Evolutionary conservation across 2,113 vertebrate genomes (phyloP).

Genomic region (Phrynosoma blainvillii): DNA sequence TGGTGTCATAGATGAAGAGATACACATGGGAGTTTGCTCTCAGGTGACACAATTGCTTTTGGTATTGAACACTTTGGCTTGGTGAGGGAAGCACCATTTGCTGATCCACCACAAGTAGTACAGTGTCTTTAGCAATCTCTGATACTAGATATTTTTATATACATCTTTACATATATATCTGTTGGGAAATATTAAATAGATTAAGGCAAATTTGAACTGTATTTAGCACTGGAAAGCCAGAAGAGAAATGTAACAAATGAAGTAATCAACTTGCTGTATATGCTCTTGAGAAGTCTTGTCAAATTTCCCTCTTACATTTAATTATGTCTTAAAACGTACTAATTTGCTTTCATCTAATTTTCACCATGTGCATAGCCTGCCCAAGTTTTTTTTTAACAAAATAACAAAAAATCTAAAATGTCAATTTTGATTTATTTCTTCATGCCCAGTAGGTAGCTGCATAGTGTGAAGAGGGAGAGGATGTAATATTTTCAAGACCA

Average conservation of each 20-base stretch:
- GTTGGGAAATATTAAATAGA: background rate
- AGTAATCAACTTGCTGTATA: background rate
- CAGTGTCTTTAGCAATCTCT: background rate
- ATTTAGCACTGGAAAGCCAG: no score
- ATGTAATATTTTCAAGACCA: background rate
- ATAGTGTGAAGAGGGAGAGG: background rate
- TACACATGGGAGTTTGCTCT: background rate
- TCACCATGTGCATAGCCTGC: background rate
- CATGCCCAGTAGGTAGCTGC: background rate
- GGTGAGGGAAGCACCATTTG: background rate
- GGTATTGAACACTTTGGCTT: background rate
- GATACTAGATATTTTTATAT: background rate
- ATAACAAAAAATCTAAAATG: background rate
- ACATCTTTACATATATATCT: background rate
- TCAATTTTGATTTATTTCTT: background rate
- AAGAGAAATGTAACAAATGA: background rate
- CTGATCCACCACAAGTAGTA: background rate
- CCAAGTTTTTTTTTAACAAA: background rate
- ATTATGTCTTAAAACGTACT: background rate
- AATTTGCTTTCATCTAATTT: constrained; percentile 19
- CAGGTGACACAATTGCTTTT: background rate
- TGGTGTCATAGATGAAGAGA: background rate
- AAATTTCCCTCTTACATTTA: background rate
- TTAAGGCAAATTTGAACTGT: background rate
- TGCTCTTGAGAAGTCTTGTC: constrained; percentile 5